phyloP scores from a whole-genome alignment of 1,140 invertebrate species.

The Drosophila ananassae region DNA sequence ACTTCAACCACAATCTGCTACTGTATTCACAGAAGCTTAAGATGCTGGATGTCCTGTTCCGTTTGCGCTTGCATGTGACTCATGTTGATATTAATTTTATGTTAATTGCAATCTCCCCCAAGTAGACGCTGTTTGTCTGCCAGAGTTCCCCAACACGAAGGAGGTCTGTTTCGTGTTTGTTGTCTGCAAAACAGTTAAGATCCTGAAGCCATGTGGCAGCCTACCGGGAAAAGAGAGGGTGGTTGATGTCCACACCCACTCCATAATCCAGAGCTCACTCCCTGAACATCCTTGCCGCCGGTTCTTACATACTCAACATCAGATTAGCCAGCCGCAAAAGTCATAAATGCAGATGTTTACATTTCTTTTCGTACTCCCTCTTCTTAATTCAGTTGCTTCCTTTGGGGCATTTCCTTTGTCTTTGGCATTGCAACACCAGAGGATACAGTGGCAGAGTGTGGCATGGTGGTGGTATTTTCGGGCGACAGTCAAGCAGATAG shows the following conservation, averaged over 20 bases:
- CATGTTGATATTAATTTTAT: conserved; percentile 77
- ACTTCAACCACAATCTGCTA: conserved; percentile 2
- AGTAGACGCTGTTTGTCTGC: conserved; percentile 10
- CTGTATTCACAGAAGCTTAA: conserved; percentile 8
- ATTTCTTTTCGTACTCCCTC: conserved; percentile 56
- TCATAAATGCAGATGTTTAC: conserved; percentile 82
- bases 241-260: conserved; percentile 28
- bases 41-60: conserved; percentile 21
- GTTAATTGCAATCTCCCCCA: conserved; percentile 75
- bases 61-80: conserved; percentile 26
- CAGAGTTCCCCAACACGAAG: conserved; percentile 18
- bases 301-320: conserved; percentile 67
- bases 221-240: conserved; percentile 7
- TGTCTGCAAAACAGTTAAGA: conserved; percentile 6
- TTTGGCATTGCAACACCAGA: conserved; percentile 34
- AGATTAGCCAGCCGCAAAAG: conserved; percentile 79
- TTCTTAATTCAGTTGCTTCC: conserved; percentile 13
- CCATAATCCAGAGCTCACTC: conserved; percentile 11
- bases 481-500: conserved; percentile 6
- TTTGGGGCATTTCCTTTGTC: conserved; percentile 71
- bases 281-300: conserved; percentile 16
- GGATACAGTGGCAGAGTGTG: conserved; percentile 5
- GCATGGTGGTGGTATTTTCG: conserved; percentile 6
- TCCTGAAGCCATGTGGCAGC: conserved; percentile 31
- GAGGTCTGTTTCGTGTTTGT: conserved; percentile 39